Conservation (phyloP, 2,113 vertebrate species). For the Hymenochirus boettgeri region DNA sequence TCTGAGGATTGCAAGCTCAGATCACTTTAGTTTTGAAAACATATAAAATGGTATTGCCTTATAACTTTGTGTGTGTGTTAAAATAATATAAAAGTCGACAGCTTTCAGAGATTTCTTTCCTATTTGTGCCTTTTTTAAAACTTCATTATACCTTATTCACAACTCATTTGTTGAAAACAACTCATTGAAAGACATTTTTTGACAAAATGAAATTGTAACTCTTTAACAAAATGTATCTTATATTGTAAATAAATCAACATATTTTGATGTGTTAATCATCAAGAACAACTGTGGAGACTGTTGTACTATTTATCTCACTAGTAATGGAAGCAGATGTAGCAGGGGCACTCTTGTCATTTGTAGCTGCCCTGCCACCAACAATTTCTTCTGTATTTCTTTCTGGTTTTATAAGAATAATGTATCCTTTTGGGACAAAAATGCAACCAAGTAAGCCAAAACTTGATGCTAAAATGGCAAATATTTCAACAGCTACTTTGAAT, state of each 20-base stretch:
- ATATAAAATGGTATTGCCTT: background rate
- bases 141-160: background rate
- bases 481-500: conserved; percentile 83
- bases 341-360: conserved; percentile 53
- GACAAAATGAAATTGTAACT: background rate
- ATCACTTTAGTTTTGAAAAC: background rate
- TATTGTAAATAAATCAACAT: background rate
- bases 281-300: conserved; percentile 54
- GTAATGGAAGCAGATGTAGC: conserved; percentile 66
- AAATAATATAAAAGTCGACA: background rate
- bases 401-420: conserved; percentile 74
- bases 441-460: conserved; percentile 78
- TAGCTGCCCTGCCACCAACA: conserved; percentile 57
- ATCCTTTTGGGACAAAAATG: conserved; percentile 77
- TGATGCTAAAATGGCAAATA: conserved; percentile 81
- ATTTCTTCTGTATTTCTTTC: conserved; percentile 70
- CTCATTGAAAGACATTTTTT: background rate
- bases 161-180: background rate
- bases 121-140: background rate
- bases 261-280: conserved; percentile 48
- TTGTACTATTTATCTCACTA: conserved; percentile 56
- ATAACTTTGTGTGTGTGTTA: background rate
- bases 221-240: background rate
- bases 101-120: background rate
- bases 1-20: background rate